Evolutionary conservation across 1,140 invertebrate species (phyloP).

Genomic region (Drosophila rufa): DNA sequence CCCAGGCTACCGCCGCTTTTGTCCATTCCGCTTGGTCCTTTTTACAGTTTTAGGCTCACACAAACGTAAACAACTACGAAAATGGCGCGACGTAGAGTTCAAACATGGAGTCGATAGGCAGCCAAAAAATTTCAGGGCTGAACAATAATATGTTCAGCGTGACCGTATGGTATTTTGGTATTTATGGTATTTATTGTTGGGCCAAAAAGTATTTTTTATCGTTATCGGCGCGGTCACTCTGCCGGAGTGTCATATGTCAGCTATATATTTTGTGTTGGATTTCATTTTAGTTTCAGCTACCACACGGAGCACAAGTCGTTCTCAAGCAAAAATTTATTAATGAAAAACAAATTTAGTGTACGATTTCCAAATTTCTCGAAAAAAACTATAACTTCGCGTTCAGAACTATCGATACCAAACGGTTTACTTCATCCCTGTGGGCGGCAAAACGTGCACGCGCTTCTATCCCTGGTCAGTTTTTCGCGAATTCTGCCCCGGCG

Average conservation of each 20-base stretch:
- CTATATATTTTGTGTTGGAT: too few species aligned
- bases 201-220: too few species aligned
- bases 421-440: not conserved
- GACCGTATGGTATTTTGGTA: too few species aligned
- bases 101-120: slow-evolving; percentile 59
- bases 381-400: not conserved
- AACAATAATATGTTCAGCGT: not conserved
- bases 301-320: too few species aligned
- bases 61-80: slow-evolving; percentile 43
- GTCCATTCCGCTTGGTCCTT: slow-evolving; percentile 46
- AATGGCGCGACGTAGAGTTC: slow-evolving; percentile 60
- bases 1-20: slow-evolving; percentile 34
- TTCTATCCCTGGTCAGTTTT: slow-evolving; percentile 7
- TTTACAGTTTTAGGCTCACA: slow-evolving; percentile 11
- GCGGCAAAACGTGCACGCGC: slow-evolving; percentile 23
- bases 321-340: too few species aligned
- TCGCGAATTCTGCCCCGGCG: slow-evolving; percentile 32
- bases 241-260: not conserved
- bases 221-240: too few species aligned
- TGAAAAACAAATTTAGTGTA: too few species aligned
- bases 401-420: not conserved
- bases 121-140: not conserved
- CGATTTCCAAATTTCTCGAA: too few species aligned
- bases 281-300: too few species aligned
- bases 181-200: too few species aligned